Base-by-base conservation (phyloP, 2,888 invertebrate genomes). In the Atherix ibis region DNA sequence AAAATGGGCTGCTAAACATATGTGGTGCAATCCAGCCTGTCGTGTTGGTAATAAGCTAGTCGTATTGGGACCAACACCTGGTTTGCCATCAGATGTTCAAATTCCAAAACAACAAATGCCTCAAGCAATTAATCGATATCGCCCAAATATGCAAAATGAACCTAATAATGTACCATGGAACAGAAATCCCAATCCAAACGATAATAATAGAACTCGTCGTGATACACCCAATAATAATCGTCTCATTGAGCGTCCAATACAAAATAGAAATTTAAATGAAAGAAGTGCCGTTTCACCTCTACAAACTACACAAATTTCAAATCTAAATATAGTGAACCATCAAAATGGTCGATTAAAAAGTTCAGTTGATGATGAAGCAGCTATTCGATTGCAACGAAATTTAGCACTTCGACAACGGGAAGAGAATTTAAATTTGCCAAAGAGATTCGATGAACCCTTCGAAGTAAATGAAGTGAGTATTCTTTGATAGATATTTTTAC, bases 11-110 rank as follows among this genome's bases (percentile, higher is more conserved):
- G 81, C 91, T 16, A 76, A 80, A 2, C 82, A 85, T 51, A 77
- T 91, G 53, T 91, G 91, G 87, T 89, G 88, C 56, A 88, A 91
- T 64, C 88, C 89, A 35, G 88, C 85, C 32, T 89, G 89, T 58
- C 54, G 73, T 64, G 67, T 79, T 46, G 80, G 77, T 36, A 73
- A 82, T 47, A 77, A 78, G 57, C 68, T 85, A 43, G 75, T 85
- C 22, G 76, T 83, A 43, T 65, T 84, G 13, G 53, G 61, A 1
- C 53, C 57, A 2, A 56, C 60, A 24, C 54, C 62, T 38, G 54
- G 52, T 45, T 48, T 57, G 46, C 54, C 56, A 9, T 48, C 56
- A 31, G 60, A 61, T 41, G 61, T 61, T 41, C 62, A 61, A 46
- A 51, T 61, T 38, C 54, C 61, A 50, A 59, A 54, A 31, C 58